Base-by-base conservation (phyloP, 2,113 vertebrate genomes). In the Rhineura floridana region DNA sequence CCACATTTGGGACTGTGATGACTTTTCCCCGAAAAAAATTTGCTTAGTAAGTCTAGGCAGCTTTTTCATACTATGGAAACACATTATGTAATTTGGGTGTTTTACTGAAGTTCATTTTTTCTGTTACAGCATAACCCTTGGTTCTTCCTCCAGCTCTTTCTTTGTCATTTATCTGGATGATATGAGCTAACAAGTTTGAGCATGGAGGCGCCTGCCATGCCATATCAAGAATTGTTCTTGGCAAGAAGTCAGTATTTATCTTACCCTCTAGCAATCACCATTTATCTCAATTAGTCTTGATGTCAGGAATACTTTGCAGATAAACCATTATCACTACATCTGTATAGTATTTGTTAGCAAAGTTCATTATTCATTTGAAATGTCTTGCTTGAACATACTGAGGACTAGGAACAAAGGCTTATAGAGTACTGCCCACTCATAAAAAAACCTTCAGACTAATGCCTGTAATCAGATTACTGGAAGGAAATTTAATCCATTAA, bases 141-240 rank as follows among this genome's bases (percentile, higher is more conserved):
- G 2, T 62, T 23, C 36, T 2, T 62, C 10, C 36, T 25, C 19
- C 30, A 13, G 46, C 33, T 52, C 67, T n/a, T 23, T 25, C 17
- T 44, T 72, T 42, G 12, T n/a, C 10, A 42, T 39, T 62, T 42
- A 84, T 59, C 39, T 15, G 36, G 28, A 85, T 33, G 76, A 21
- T 6, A 63, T 33, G 55, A 85, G 59, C 21, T 12, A 72, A 42
- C 15, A 80, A 48, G 6, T 69, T 42, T 44, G 69, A 73, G 30
- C 39, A 81, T 17, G 42, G 52, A 82, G 79, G 70, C 52, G 59
- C 67, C 52, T 82, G 67, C 69, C 39, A 46, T 63, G 7, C 44
- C 33, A 87, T 63, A 87, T 87, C 78, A 72, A 81, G n/a, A 87
- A 46, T 17, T 42, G 12, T 33, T 50, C 63, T 50, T 88, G 86